phyloP scores from a whole-genome alignment of 2,113 vertebrate genomes.

The Nanorana parkeri region DNA sequence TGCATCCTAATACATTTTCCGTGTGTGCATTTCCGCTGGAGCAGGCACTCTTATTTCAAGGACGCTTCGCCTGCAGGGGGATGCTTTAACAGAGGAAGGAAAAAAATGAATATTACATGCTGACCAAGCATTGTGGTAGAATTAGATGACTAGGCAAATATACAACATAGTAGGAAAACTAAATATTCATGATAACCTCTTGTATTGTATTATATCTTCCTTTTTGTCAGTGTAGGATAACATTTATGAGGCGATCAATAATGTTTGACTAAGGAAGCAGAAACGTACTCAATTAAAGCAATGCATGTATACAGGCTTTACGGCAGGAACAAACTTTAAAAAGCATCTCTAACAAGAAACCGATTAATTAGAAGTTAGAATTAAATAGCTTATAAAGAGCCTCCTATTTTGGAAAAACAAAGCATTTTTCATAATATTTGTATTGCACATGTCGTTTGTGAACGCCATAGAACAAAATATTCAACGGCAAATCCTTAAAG shows the following conservation, averaged over 20 bases:
- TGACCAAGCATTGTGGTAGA: slow-evolving; percentile 19
- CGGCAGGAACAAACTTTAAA: neutral
- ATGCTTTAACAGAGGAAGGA: slow-evolving; percentile 9
- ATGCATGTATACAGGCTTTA: neutral
- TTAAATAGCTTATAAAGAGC: no score
- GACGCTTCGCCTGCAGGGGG: slow-evolving; percentile 1
- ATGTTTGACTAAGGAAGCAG: neutral
- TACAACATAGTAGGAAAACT: neutral
- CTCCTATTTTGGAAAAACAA: no score
- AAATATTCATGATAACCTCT: slow-evolving; percentile 39
- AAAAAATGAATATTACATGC: slow-evolving; percentile 20
- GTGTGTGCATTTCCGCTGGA: slow-evolving; percentile 34
- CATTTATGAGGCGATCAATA: slow-evolving; percentile 12
- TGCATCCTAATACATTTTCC: slow-evolving; percentile 43
- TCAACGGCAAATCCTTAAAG: no score
- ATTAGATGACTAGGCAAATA: slow-evolving; percentile 33
- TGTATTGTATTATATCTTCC: slow-evolving; percentile 12
- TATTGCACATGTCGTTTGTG: no score
- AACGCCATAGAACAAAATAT: no score
- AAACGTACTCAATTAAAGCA: neutral
- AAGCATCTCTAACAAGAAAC: no score
- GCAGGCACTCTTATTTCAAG: slow-evolving; percentile 47
- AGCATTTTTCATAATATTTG: no score
- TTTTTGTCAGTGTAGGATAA: neutral
- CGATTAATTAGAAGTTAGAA: no score